Base-by-base conservation (phyloP, 2,888 invertebrate species). In the Alloscopus bannaensis region DNA sequence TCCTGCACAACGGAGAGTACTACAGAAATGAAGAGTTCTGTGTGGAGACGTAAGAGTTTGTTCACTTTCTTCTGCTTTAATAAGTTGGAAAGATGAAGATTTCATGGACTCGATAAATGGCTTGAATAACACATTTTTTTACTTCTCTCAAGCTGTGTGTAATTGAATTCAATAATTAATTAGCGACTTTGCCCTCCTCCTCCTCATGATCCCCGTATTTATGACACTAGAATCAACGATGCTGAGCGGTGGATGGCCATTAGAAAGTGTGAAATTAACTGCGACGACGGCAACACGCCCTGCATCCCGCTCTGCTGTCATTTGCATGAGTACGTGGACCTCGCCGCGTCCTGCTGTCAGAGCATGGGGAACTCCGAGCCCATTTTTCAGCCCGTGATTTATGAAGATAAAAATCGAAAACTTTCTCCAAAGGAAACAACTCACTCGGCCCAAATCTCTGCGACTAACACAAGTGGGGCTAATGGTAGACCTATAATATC, bases 261-360 rank as follows among this genome's bases (percentile, higher is more conserved):
- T 31, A 55, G 45, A 60, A 71, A 64, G n/a, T 81, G 81, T 55
- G 40, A 60, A 24, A 57, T 76, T 18, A 64, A 83, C 76, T 83
- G 83, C 42, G 22, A 40, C 29, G 65, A 68, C 24, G 50, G 66
- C 20, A 8, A 26, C 13, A 81, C 80, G 18, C 83, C 81, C 0
- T 83, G 83, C 42, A 73, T 83, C 3, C 80, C 78, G 3, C 79
- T 81, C 18, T 83, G 83, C 64, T 83, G 83, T 57, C 73, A 76
- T 28, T 24, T 83, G 40, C 81, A 80, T 24, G 81, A 83, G 52
- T 69, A 60, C 22, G 20, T 81, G 20, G 72, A 81, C 20, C 36
- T 71, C 16, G 20, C 22, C 18, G 70, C 28, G 2, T 24, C 65
- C 13, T 77, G 77, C 24, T 77, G 77, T 70, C 77, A 77, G 22